Evolutionary conservation across 2,888 invertebrate species (phyloP).

Genomic region (Drosophila ezoana): DNA sequence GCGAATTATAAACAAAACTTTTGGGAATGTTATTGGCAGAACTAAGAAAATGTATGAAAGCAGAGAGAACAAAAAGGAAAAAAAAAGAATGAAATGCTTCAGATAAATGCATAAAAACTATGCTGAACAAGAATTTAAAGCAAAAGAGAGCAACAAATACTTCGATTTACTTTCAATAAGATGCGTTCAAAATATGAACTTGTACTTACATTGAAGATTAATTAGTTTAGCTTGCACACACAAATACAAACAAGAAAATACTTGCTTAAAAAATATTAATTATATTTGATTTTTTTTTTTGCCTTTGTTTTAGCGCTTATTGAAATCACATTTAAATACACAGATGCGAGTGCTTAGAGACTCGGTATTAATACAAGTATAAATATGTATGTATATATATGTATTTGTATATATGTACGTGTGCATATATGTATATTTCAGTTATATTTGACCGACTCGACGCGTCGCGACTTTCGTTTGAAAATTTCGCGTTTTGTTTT

Average conservation of each 20-base stretch:
- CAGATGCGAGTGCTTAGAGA: conserved; percentile 19
- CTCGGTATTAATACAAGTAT: conserved; percentile 35
- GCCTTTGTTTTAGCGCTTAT: conserved; percentile 25
- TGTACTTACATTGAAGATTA: conserved; percentile 30
- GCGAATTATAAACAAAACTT: conserved; percentile 29
- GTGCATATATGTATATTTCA: conserved; percentile 25
- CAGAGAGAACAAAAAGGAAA: no score
- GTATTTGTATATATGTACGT: neutral
- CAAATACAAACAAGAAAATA: conserved; percentile 10
- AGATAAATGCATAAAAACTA: no score
- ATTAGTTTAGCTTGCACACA: conserved; percentile 5
- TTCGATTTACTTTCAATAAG: no score
- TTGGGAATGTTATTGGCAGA: conserved; percentile 28
- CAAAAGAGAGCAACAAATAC: no score
- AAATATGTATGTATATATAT: conserved; percentile 6
- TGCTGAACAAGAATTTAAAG: no score
- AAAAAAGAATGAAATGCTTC: no score
- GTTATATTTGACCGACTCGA: conserved; percentile 42
- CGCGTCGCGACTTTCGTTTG: conserved; percentile 60
- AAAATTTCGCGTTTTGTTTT: conserved; percentile 57
- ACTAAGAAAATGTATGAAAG: no score
- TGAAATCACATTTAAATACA: conserved; percentile 29
- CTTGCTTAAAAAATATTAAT: conserved; percentile 16
- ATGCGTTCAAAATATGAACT: no score
- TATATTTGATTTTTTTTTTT: conserved; percentile 3